Evolutionary conservation across 2,113 vertebrate genomes (phyloP).

Genomic region (Thamnophis sirtalis): DNA sequence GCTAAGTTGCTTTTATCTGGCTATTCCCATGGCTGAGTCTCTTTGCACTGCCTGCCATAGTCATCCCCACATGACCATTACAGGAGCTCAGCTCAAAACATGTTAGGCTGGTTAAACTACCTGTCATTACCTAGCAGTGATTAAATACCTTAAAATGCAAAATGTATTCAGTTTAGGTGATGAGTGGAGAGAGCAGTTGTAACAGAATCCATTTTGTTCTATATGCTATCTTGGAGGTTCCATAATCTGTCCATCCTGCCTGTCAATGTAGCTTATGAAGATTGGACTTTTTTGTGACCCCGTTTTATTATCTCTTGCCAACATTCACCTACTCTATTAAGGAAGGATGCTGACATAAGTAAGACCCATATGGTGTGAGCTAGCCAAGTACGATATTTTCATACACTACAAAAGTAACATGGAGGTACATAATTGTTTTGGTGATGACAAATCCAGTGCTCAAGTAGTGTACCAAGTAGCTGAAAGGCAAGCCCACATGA

Average conservation of each 20-base stretch:
- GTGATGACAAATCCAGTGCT: neutral
- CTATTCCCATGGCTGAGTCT: neutral
- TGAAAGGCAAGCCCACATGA: neutral
- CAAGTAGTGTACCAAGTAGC: neutral
- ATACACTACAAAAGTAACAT: neutral
- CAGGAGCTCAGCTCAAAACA: neutral
- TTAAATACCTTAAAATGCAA: slow-evolving; percentile 37
- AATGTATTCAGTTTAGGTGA: slow-evolving; percentile 20
- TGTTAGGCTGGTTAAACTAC: slow-evolving; percentile 28
- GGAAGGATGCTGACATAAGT: neutral
- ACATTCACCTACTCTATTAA: neutral
- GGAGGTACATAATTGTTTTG: neutral
- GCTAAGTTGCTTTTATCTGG: neutral
- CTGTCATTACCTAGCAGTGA: slow-evolving; percentile 29
- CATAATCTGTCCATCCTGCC: neutral
- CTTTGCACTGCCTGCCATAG: neutral
- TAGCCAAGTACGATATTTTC: neutral
- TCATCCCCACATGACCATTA: neutral
- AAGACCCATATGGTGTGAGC: neutral
- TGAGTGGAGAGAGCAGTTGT: slow-evolving; percentile 7
- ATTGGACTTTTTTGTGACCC: neutral
- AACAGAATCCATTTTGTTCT: neutral
- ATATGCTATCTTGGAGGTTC: neutral
- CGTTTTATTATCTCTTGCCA: neutral
- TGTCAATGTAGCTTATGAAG: neutral